Evolutionary conservation across 2,888 invertebrate species (phyloP).

Genomic region (Callinectes sapidus): DNA sequence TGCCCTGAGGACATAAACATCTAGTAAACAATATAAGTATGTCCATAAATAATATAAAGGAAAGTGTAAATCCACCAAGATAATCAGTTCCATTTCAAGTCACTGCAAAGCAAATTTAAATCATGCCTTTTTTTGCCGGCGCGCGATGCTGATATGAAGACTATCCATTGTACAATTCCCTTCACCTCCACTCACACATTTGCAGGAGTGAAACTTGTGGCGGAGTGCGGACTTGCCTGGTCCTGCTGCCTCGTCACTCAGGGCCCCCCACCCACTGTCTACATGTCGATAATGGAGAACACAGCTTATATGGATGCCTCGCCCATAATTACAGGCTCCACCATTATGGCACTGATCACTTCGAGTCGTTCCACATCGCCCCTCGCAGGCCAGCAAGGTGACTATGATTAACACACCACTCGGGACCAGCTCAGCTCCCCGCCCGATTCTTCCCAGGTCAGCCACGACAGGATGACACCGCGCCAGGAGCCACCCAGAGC

Average conservation of each 20-base stretch:
- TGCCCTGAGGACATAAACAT: not conserved
- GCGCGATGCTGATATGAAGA: constrained; percentile 15
- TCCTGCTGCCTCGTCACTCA: constrained; percentile 33
- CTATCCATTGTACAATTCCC: not conserved
- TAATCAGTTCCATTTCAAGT: constrained; percentile 8
- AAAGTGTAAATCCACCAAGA: not conserved
- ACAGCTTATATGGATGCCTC: constrained; percentile 32
- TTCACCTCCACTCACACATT: constrained; percentile 11
- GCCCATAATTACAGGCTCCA: constrained; percentile 36
- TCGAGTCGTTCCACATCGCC: constrained; percentile 9
- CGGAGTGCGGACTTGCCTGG: not conserved
- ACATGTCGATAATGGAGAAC: constrained; percentile 47
- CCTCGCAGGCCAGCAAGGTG: constrained; percentile 11
- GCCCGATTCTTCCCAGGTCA: not conserved
- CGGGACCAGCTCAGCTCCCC: not conserved
- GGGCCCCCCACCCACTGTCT: constrained; percentile 38
- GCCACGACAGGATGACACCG: not conserved
- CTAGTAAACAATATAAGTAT: not conserved
- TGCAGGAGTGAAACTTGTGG: constrained; percentile 14
- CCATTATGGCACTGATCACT: constrained; percentile 33
- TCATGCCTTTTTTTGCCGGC: not conserved
- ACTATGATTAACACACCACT: constrained; percentile 6
- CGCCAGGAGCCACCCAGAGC: not conserved
- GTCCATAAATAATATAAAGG: not conserved
- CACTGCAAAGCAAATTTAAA: not conserved